phyloP scores from a whole-genome alignment of 2,113 vertebrate genomes.

The Megaleporinus macrocephalus region DNA sequence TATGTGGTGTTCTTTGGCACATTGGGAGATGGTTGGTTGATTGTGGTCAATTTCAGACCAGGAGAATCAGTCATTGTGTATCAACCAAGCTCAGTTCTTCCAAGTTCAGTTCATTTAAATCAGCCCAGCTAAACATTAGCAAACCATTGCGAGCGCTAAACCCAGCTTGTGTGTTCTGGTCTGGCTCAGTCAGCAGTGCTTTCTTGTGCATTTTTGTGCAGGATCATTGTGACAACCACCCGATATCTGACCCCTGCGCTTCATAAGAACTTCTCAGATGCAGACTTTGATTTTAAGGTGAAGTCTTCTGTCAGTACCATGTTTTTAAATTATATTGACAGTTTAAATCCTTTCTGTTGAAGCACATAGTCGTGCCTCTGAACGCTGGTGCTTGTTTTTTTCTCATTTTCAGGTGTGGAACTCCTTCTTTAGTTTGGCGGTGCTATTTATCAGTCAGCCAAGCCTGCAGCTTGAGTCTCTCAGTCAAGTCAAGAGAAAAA shows the following conservation, averaged over 20 bases:
- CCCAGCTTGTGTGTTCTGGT: not conserved
- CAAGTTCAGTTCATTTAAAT: too few species aligned
- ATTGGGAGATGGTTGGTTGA: too few species aligned
- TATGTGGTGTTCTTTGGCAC: too few species aligned
- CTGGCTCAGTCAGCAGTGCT: not conserved
- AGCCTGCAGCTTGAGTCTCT: constrained; percentile 93
- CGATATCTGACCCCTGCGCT: constrained; percentile 92
- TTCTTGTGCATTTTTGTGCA: constrained; percentile 62
- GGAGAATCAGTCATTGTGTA: too few species aligned
- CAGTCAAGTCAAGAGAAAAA: constrained; percentile 90
- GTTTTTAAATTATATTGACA: not conserved
- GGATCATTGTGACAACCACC: constrained; percentile 94
- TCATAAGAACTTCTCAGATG: constrained; percentile 96
- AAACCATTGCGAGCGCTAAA: too few species aligned
- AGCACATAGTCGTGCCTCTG: too few species aligned
- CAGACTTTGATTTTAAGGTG: constrained; percentile 97
- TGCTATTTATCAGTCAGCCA: constrained; percentile 97
- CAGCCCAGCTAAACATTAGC: too few species aligned
- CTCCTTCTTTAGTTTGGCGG: constrained; percentile 96
- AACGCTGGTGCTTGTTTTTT: too few species aligned
- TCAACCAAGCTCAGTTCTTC: too few species aligned
- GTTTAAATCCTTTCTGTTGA: too few species aligned
- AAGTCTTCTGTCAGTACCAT: not conserved
- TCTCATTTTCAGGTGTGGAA: constrained; percentile 88
- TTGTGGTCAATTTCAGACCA: too few species aligned